Percentiles rank a stretch among this genome's conserved stretches.
Evolutionary conservation across 2,113 vertebrate species (phyloP).

Genomic region (Oreochromis niloticus): DNA sequence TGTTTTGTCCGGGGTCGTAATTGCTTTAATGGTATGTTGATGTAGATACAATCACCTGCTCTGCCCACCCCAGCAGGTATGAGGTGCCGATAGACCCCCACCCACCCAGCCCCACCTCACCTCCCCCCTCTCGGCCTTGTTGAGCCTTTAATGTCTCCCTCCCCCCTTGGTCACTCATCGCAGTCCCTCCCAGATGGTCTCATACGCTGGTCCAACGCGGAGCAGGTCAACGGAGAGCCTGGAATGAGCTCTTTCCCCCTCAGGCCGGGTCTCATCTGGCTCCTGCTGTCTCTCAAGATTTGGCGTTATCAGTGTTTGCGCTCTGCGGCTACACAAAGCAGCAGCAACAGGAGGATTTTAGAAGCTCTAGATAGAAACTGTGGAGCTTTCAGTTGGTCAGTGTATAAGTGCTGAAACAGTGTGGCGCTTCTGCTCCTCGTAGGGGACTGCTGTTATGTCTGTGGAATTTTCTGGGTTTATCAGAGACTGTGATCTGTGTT

Average conservation of each 20-base stretch:
- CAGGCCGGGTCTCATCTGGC: slow-evolving; percentile 49
- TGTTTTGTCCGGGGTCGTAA: slow-evolving; percentile 66
- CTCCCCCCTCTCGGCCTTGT: neutral
- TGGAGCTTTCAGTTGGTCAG: neutral
- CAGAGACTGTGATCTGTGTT: neutral
- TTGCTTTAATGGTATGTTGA: slow-evolving; percentile 79
- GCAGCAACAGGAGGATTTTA: neutral
- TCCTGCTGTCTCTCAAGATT: slow-evolving; percentile 27
- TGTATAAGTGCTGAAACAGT: neutral
- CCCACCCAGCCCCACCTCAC: slow-evolving; percentile 9
- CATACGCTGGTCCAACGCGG: slow-evolving; percentile 17
- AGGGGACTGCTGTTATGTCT: neutral
- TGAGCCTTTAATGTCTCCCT: slow-evolving; percentile 62
- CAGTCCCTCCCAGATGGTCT: slow-evolving; percentile 27
- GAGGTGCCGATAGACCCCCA: slow-evolving; percentile 55
- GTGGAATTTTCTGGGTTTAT: neutral
- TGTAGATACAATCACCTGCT: slow-evolving; percentile 76
- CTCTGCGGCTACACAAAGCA: neutral
- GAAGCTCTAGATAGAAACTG: neutral
- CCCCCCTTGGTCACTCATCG: slow-evolving; percentile 67
- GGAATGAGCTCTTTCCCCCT: slow-evolving; percentile 61
- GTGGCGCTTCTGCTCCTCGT: neutral
- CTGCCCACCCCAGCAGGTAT: slow-evolving; percentile 74
- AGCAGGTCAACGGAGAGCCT: slow-evolving; percentile 46
- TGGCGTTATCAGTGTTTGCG: neutral